Conservation (phyloP, 2,888 invertebrate species). For the Xanthorhoe spadicearia region DNA sequence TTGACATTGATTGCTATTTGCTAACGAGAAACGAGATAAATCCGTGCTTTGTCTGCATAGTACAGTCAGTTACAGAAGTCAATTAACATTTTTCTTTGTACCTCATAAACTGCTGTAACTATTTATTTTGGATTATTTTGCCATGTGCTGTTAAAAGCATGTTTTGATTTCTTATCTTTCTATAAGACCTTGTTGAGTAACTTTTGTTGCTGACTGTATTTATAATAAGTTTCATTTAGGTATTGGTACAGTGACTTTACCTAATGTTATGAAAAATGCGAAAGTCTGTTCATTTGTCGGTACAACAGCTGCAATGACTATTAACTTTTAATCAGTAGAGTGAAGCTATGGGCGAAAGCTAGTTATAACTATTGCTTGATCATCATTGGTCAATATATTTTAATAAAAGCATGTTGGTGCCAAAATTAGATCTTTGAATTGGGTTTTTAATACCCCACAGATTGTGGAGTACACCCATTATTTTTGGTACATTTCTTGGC, state of each 20-base stretch:
- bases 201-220: no score
- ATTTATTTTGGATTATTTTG: no score
- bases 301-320: not conserved
- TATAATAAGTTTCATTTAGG: no score
- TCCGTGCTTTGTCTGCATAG: not conserved
- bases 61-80: not conserved
- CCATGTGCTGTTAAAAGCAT: no score
- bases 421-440: conserved; percentile 18
- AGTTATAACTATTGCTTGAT: conserved; percentile 3
- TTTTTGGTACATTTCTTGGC: conserved; percentile 1
- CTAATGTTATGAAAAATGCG: no score
- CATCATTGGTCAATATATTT: conserved; percentile 11
- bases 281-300: no score
- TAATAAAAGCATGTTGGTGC: conserved; percentile 26
- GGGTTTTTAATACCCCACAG: not conserved
- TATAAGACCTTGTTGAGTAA: no score
- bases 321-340: not conserved
- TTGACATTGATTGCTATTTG: conserved; percentile 32
- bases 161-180: no score
- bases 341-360: not conserved
- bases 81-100: not conserved
- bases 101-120: no score
- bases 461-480: not conserved
- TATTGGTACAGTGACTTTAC: no score
- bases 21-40: conserved; percentile 12